Conservation (phyloP, 1,140 invertebrate species). For the Chironomus striatipennis region DNA sequence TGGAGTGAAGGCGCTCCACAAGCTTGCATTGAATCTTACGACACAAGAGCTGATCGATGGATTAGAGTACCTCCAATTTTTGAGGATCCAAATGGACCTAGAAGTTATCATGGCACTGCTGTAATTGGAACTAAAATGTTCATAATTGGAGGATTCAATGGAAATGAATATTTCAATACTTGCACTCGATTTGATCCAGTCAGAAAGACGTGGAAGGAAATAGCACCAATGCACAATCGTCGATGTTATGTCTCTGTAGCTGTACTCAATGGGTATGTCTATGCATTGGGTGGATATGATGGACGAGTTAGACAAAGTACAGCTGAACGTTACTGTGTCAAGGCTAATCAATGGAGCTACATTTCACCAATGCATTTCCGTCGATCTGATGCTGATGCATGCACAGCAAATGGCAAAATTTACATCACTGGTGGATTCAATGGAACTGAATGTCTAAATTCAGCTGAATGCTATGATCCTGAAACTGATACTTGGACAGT, state of each 20-base stretch:
- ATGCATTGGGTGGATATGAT: conserved; percentile 83
- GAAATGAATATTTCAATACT: conserved; percentile 63
- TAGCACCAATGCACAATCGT: conserved; percentile 49
- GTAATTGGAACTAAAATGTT: conserved; percentile 61
- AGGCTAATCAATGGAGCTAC: conserved; percentile 71
- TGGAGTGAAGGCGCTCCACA: conserved; percentile 74
- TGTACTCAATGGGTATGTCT: conserved; percentile 59
- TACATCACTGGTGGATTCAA: conserved; percentile 65
- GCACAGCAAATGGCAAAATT: conserved; percentile 49
- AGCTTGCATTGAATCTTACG: conserved; percentile 69
- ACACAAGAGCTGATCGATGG: conserved; percentile 58
- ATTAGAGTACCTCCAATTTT: conserved; percentile 45
- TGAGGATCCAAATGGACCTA: conserved; percentile 49
- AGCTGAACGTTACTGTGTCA: conserved; percentile 61
- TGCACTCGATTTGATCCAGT: conserved; percentile 59
- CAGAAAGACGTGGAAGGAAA: conserved; percentile 55
- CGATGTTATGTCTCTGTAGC: conserved; percentile 58
- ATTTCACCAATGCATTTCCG: conserved; percentile 70
- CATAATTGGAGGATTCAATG: conserved; percentile 69
- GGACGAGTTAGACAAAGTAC: conserved; percentile 68
- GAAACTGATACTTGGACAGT: conserved; percentile 76
- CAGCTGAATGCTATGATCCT: conserved; percentile 79
- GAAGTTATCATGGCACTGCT: conserved; percentile 69
- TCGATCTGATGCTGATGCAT: conserved; percentile 70
- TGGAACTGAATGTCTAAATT: conserved; percentile 76